A percentile compares a stretch with the other conserved stretches of the same genome.
phyloP scores from a whole-genome alignment of 2,797 vertebrate genomes.

The Girardinus metallicus region DNA sequence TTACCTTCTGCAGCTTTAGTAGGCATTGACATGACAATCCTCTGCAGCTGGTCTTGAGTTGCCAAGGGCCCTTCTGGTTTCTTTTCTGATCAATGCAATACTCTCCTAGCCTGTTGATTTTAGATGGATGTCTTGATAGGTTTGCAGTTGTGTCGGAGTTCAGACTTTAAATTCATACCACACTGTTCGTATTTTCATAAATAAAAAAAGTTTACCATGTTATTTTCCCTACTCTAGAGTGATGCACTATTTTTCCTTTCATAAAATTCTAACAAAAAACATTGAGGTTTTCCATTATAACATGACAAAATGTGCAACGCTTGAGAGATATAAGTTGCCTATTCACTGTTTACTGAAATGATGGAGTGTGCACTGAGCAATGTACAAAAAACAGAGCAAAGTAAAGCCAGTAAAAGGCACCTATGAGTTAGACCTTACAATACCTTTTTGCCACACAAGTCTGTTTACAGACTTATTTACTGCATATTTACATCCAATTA shows the following conservation, averaged over 20 bases:
- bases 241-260: not conserved
- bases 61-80: not conserved
- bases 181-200: not conserved
- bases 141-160: not conserved
- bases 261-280: not conserved
- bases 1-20: too few species aligned
- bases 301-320: not conserved
- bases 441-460: conserved; percentile 9
- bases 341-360: not conserved
- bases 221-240: not conserved
- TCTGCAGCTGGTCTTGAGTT: not conserved
- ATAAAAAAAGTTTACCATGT: not conserved
- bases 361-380: conserved; percentile 2
- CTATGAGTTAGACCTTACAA: conserved; percentile 9
- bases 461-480: conserved; percentile 35
- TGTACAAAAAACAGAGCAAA: conserved; percentile 9
- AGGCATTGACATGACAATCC: not conserved
- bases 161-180: not conserved
- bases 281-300: not conserved
- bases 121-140: not conserved
- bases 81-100: not conserved
- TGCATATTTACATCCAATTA: conserved; percentile 48
- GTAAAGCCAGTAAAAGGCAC: conserved; percentile 13
- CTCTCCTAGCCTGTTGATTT: not conserved
- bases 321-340: not conserved